These are phyloP conservation scores for Hyposoter didymator DNA, from an alignment of 2,888 invertebrate genomes.

Conservation along the genomic window DNA sequence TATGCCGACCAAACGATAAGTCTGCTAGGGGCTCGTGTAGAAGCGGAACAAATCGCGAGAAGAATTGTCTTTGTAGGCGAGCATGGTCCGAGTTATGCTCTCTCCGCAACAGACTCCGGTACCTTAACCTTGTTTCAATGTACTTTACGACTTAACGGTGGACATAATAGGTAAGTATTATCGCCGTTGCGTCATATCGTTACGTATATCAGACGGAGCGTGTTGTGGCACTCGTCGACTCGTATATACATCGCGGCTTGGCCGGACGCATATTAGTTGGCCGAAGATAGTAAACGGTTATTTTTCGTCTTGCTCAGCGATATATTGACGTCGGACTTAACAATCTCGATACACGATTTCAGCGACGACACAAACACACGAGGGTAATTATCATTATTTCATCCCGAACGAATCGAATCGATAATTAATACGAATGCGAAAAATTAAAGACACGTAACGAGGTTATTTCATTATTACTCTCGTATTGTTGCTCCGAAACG, in stretches of 20 bases:
- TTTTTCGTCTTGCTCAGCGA: not conserved
- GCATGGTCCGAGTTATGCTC: slow-evolving; percentile 23
- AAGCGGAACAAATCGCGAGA: slow-evolving; percentile 36
- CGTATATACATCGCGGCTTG: slow-evolving; percentile 7
- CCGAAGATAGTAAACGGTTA: slow-evolving; percentile 7
- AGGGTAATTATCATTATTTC: slow-evolving; percentile 11
- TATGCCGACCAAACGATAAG: not conserved
- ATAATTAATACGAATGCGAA: not conserved
- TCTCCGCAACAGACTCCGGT: slow-evolving; percentile 20
- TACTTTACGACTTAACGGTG: slow-evolving; percentile 51
- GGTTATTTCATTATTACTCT: not conserved
- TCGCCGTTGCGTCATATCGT: slow-evolving; percentile 53
- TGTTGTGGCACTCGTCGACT: slow-evolving; percentile 26
- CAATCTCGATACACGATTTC: not conserved
- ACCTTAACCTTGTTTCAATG: slow-evolving; percentile 64
- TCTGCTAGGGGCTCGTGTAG: not conserved
- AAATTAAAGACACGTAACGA: not conserved
- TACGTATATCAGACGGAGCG: slow-evolving; percentile 33
- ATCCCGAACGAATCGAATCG: not conserved
- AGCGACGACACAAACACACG: not conserved
- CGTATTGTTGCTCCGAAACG: slow-evolving; percentile 59
- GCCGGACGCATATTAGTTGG: slow-evolving; percentile 21
- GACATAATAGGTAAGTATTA: slow-evolving; percentile 53
- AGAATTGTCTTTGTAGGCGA: slow-evolving; percentile 44
- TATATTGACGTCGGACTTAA: not conserved